Evolutionary conservation across 1,140 invertebrate genomes (phyloP).

Genomic region (Lithobius niger): DNA sequence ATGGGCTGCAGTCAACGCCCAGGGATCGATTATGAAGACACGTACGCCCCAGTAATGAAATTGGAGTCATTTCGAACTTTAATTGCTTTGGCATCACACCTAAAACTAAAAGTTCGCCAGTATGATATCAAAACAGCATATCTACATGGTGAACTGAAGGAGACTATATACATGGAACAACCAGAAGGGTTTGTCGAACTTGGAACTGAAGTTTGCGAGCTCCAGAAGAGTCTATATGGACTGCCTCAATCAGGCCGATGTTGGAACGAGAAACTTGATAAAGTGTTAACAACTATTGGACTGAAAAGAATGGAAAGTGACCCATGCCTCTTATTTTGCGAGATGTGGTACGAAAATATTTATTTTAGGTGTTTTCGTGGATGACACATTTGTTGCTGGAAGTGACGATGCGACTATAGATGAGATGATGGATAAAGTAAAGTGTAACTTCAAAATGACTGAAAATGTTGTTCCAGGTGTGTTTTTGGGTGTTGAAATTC

Average conservation of each 20-base stretch:
- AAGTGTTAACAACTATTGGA: constrained; percentile 8
- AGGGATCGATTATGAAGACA: constrained; percentile 21
- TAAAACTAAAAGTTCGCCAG: constrained; percentile 16
- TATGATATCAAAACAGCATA: constrained; percentile 21
- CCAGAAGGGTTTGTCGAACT: constrained; percentile 4
- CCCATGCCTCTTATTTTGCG: constrained; percentile 10
- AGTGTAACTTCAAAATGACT: constrained; percentile 20
- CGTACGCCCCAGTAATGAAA: constrained; percentile 18
- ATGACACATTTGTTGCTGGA: constrained; percentile 33
- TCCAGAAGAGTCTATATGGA: constrained; percentile 27
- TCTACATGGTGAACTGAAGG: constrained; percentile 17
- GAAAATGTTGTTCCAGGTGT: constrained; percentile 14
- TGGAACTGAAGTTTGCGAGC: constrained; percentile 20
- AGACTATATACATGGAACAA: constrained; percentile 17
- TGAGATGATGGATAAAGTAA: constrained; percentile 14
- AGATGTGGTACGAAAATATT: constrained; percentile 18
- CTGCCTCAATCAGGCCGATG: constrained; percentile 22
- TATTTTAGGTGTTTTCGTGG: constrained; percentile 33
- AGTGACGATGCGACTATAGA: constrained; percentile 16
- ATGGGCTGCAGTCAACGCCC: constrained; percentile 19
- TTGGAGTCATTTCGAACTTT: constrained; percentile 16
- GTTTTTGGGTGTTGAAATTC: constrained; percentile 25
- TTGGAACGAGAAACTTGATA: constrained; percentile 5
- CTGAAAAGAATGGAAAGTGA: constrained; percentile 7
- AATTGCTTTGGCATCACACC: constrained; percentile 15